Evolutionary conservation across 2,888 invertebrate species (phyloP).

Genomic region (Stenolophus ochropezus): DNA sequence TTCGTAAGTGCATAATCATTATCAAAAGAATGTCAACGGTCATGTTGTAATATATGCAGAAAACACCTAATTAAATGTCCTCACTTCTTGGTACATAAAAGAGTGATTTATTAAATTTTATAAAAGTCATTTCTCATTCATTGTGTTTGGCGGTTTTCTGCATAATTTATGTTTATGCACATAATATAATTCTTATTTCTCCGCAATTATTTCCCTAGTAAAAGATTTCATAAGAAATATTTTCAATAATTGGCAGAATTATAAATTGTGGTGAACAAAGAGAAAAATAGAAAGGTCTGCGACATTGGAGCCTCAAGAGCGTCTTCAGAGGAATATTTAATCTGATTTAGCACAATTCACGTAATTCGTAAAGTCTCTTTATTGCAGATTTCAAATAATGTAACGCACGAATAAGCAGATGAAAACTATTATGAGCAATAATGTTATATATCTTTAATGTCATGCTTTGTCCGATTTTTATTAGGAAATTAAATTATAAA

Average conservation of each 20-base stretch:
- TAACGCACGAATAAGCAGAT: conserved; percentile 49
- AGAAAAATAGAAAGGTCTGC: conserved; percentile 32
- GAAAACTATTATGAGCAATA: conserved; percentile 20
- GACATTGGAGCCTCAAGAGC: conserved; percentile 20
- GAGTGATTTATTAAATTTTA: not conserved
- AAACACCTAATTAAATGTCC: not conserved
- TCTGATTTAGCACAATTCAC: conserved; percentile 40
- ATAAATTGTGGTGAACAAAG: not conserved
- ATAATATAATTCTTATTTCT: not conserved
- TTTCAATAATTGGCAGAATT: not conserved
- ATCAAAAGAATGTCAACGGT: not conserved
- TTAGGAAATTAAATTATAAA: conserved; percentile 32
- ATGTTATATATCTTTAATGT: conserved; percentile 40
- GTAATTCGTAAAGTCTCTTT: conserved; percentile 39
- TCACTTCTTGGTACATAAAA: not conserved
- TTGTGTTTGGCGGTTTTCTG: not conserved
- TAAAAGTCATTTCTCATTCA: not conserved
- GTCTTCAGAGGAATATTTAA: conserved; percentile 37
- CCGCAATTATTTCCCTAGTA: not conserved
- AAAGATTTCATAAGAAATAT: not conserved
- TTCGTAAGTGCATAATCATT: not conserved
- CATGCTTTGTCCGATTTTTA: conserved; percentile 1
- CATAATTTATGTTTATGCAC: not conserved
- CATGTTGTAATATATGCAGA: not conserved
- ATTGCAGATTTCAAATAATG: conserved; percentile 47